Base-by-base conservation (phyloP, 2,113 vertebrate species). In the Protomyctophum bolini region DNA sequence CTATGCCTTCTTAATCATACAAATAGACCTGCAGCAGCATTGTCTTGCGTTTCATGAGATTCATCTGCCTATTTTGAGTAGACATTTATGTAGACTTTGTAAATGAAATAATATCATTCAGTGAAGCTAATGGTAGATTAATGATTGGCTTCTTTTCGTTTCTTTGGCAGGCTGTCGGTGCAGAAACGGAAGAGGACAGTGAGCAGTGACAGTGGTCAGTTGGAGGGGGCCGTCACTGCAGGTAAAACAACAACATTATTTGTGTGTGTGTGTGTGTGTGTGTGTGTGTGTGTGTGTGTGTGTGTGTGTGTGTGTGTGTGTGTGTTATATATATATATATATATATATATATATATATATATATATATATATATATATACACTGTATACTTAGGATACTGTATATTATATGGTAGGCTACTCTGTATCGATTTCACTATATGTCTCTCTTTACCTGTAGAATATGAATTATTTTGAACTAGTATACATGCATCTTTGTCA, bases 191-290 rank as follows among this genome's bases (percentile, higher is more conserved):
- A 72, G 50, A 12, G 48, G 58, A 84, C 83, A 12, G 72, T 8
- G 45, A 82, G 68, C 63, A 52, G 80, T 70, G 76, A 47, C 3
- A 33, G 68, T 48, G 68, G 68, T 68, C 66, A 69, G 33, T 57
- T 68, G 55, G 41, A 71, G 48, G 58, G n/a, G 69, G 29, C 47
- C 14, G 0, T 75, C 57, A 72, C 66, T 73, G 79, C 68, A 73
- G 85, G 86, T 91, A 76, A 80, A 75, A 75, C 6, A 62, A n/a
- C n/a, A 29, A 10, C 14, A 33, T 28, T 41, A 2, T 21, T 1
- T 21, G 21, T 21, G 21, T 21, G 21, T 21, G 21, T 21, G 21
- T 21, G 21, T 21, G 21, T 21, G 21, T 21, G 21, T 21, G 21
- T 21, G 21, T 21, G 21, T 21, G 21, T 21, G 21, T 21, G 21